A percentile compares a stretch with the other conserved stretches of the same genome.
phyloP scores from a whole-genome alignment of 2,888 invertebrate species.

The Thymelicus sylvestris region DNA sequence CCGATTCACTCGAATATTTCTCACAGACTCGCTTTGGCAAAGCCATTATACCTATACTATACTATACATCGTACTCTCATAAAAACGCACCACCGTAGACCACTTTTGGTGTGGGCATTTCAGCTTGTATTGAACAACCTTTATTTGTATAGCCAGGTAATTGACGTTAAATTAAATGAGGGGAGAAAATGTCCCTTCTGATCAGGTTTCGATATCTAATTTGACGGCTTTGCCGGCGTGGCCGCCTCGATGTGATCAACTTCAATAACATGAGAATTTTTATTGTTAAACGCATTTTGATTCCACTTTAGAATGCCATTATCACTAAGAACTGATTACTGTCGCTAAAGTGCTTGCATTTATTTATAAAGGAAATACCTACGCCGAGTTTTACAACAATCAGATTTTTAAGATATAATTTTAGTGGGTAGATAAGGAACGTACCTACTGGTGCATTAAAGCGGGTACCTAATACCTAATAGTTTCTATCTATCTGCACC shows the following conservation, averaged over 20 bases:
- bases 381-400: not conserved
- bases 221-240: conserved; percentile 25
- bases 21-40: conserved; percentile 83
- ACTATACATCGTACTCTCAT: conserved; percentile 48
- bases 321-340: not conserved
- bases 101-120: conserved; percentile 54
- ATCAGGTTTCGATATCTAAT: conserved; percentile 42
- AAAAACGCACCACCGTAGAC: conserved; percentile 53
- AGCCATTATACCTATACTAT: conserved; percentile 61
- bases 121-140: conserved; percentile 49
- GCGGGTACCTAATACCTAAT: not conserved
- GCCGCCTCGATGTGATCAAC: conserved; percentile 15
- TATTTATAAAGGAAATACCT: not conserved
- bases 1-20: conserved; percentile 80
- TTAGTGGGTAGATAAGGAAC: not conserved
- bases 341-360: not conserved
- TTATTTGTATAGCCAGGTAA: conserved; percentile 50
- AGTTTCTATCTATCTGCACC: not conserved
- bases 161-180: conserved; percentile 51
- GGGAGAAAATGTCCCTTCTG: conserved; percentile 41
- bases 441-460: not conserved
- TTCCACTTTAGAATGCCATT: conserved; percentile 2
- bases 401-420: not conserved
- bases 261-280: conserved; percentile 4
- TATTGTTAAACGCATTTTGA: conserved; percentile 19